phyloP scores from a whole-genome alignment of 2,113 vertebrate genomes.

The Amphiprion percula region DNA sequence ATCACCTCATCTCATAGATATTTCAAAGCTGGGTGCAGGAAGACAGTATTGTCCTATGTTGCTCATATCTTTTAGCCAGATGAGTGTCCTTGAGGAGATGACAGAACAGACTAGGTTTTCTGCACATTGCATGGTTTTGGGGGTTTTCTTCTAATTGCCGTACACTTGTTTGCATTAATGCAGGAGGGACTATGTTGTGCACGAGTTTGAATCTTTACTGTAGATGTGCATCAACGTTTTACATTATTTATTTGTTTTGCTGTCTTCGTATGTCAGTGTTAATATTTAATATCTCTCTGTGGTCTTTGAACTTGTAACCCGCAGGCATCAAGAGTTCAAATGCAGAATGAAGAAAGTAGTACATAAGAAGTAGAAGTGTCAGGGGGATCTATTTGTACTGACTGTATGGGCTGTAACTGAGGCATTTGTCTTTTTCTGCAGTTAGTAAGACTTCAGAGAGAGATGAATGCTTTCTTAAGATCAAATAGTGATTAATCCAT shows the following conservation, averaged over 20 bases:
- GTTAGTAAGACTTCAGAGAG: not conserved
- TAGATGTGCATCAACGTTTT: constrained; percentile 38
- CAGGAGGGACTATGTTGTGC: not conserved
- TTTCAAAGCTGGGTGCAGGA: constrained; percentile 8
- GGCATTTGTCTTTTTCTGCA: not conserved
- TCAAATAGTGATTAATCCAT: constrained; percentile 7
- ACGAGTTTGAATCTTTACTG: not conserved
- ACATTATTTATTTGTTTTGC: constrained; percentile 67
- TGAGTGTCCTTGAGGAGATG: not conserved
- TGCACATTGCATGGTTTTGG: not conserved
- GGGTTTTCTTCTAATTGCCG: constrained; percentile 2
- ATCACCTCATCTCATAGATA: constrained; percentile 22
- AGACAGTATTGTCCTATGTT: not conserved
- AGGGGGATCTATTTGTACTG: constrained; percentile 12
- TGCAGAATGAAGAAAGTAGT: constrained; percentile 19
- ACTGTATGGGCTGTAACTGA: not conserved
- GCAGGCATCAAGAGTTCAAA: constrained; percentile 31
- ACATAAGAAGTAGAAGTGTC: not conserved
- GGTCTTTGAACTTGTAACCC: constrained; percentile 55
- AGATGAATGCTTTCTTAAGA: constrained; percentile 4
- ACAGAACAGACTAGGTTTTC: not conserved
- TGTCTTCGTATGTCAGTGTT: constrained; percentile 42
- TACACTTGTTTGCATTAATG: constrained; percentile 20
- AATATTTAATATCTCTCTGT: constrained; percentile 62
- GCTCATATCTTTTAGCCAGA: not conserved